A percentile compares a stretch with the other conserved stretches of the same genome.
Conservation (phyloP, 2,888 invertebrate species). For the Diaperis boleti region DNA sequence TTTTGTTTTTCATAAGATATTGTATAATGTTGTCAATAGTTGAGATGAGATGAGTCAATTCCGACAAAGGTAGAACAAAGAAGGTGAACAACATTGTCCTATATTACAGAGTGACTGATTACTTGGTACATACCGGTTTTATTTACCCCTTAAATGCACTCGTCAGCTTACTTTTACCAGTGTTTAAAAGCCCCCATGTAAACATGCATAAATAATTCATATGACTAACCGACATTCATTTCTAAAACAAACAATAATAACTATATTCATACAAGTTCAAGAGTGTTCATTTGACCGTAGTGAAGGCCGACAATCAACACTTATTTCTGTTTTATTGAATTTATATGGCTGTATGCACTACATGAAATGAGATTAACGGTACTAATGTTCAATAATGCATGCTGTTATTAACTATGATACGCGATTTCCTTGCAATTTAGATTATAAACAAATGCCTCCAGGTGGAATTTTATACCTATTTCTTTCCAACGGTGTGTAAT, state of each 20-base stretch:
- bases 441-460: constrained; percentile 29
- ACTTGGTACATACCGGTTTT: no score
- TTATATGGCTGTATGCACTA: constrained; percentile 45
- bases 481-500: constrained; percentile 14
- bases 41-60: no score
- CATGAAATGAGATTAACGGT: constrained; percentile 50
- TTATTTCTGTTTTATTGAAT: constrained; percentile 47
- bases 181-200: neutral
- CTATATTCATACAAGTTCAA: constrained; percentile 51
- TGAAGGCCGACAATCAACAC: constrained; percentile 52
- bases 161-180: neutral
- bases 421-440: constrained; percentile 37
- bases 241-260: constrained; percentile 46
- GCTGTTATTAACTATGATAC: constrained; percentile 39
- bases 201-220: constrained; percentile 37
- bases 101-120: no score
- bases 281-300: constrained; percentile 51
- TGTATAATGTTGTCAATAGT: no score
- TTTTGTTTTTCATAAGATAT: no score
- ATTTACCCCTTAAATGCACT: no score
- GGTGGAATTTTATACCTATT: constrained; percentile 14
- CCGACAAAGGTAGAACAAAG: no score
- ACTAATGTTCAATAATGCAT: constrained; percentile 41
- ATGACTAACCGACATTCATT: constrained; percentile 35
- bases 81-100: no score